phyloP scores from a whole-genome alignment of 1,140 invertebrate genomes.

The Bemisia tabaci region DNA sequence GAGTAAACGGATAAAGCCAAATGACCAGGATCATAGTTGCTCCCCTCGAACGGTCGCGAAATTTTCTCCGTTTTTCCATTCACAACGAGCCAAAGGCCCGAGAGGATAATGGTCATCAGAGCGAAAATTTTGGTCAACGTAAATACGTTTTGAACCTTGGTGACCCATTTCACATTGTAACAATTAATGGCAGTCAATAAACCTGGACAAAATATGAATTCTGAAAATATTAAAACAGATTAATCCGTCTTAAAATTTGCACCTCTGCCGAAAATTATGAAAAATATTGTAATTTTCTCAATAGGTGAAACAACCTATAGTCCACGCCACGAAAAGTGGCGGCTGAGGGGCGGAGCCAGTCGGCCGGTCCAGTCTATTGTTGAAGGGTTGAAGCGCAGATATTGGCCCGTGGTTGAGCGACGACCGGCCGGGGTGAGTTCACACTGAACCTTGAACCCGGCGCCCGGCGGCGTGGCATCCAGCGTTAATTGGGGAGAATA shows the following conservation, averaged over 20 bases:
- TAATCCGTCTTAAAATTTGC: background rate
- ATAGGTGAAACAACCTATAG: too few species aligned
- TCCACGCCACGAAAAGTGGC: too few species aligned
- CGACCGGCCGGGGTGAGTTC: too few species aligned
- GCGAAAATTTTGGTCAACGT: slow-evolving; percentile 87
- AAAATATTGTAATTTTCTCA: too few species aligned
- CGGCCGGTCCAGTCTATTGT: too few species aligned
- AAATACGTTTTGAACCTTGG: slow-evolving; percentile 83
- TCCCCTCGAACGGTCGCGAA: slow-evolving; percentile 58
- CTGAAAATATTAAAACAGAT: background rate
- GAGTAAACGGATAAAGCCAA: slow-evolving; percentile 88
- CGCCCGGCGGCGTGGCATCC: too few species aligned
- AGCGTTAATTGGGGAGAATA: too few species aligned
- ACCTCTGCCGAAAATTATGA: background rate
- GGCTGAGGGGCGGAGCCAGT: too few species aligned
- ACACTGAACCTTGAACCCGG: too few species aligned
- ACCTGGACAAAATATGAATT: slow-evolving; percentile 43
- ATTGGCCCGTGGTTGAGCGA: too few species aligned
- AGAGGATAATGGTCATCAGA: slow-evolving; percentile 70
- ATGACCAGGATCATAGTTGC: slow-evolving; percentile 55
- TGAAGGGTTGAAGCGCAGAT: too few species aligned
- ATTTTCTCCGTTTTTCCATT: slow-evolving; percentile 60
- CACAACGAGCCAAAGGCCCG: slow-evolving; percentile 52
- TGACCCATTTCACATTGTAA: slow-evolving; percentile 90
- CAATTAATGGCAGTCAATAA: slow-evolving; percentile 89